A percentile compares a stretch with the other conserved stretches of the same genome.
Conservation (phyloP, 2,888 invertebrate genomes). For the Cheilosia vulpina region DNA sequence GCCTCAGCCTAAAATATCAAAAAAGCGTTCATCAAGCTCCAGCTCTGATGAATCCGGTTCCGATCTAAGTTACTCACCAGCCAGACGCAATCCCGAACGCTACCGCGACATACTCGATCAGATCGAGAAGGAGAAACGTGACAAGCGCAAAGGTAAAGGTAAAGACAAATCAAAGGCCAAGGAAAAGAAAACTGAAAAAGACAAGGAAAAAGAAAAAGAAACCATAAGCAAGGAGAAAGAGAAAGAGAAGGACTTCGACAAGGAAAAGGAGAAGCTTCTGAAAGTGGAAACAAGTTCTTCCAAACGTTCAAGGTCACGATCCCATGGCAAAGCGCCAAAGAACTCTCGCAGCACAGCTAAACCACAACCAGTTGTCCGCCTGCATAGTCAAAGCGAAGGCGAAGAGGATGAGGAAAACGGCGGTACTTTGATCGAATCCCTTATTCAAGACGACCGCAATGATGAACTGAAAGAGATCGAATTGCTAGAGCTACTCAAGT, state of each 20-base stretch:
- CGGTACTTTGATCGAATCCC: conserved; percentile 56
- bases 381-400: conserved; percentile 86
- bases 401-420: conserved; percentile 80
- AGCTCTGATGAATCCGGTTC: conserved; percentile 77
- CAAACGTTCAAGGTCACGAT: conserved; percentile 66
- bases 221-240: conserved; percentile 60
- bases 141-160: conserved; percentile 82
- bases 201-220: conserved; percentile 78
- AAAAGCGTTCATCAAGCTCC: conserved; percentile 80
- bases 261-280: conserved; percentile 40
- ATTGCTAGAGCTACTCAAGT: conserved; percentile 87
- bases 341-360: conserved; percentile 35
- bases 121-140: conserved; percentile 85
- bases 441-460: conserved; percentile 82
- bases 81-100: conserved; percentile 88
- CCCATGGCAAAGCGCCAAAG: conserved; percentile 53
- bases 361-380: conserved; percentile 85
- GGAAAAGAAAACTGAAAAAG: conserved; percentile 63
- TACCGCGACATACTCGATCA: conserved; percentile 87
- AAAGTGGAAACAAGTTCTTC: conserved; percentile 48
- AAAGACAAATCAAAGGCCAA: conserved; percentile 78
- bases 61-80: conserved; percentile 88
- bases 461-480: conserved; percentile 87
- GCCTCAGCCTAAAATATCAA: conserved; percentile 19
- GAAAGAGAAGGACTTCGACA: conserved; percentile 45